A percentile compares a stretch with the other conserved stretches of the same genome.
These are phyloP conservation scores for Cepaea nemoralis DNA, from an alignment of 1,140 invertebrate genomes.

Conservation along the genomic window DNA sequence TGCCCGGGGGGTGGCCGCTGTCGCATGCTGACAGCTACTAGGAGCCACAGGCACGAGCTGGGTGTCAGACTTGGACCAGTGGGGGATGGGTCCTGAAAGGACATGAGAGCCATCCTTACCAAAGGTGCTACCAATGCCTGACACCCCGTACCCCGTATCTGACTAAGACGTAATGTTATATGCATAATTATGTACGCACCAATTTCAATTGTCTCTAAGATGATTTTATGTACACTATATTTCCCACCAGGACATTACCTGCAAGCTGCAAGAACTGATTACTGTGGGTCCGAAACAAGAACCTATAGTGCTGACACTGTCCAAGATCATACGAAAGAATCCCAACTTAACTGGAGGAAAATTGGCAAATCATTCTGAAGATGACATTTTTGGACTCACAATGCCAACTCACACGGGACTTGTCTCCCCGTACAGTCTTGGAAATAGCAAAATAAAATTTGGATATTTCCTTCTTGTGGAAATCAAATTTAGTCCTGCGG, in stretches of 20 bases:
- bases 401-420: slow-evolving; percentile 55
- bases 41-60: no score
- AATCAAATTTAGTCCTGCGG: slow-evolving; percentile 54
- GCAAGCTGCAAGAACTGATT: slow-evolving; percentile 52
- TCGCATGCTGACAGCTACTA: no score
- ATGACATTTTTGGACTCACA: slow-evolving; percentile 49
- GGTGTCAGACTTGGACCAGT: no score
- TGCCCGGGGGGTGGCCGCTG: no score
- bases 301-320: slow-evolving; percentile 45
- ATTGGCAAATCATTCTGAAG: slow-evolving; percentile 41
- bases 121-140: no score
- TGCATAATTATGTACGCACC: no score
- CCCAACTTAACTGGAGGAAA: slow-evolving; percentile 4
- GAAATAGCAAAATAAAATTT: slow-evolving; percentile 52
- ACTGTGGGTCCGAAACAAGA: slow-evolving; percentile 43
- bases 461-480: slow-evolving; percentile 54
- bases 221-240: no score
- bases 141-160: no score
- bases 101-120: no score
- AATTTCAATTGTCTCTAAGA: no score
- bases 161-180: no score
- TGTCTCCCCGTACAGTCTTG: slow-evolving; percentile 53
- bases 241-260: slow-evolving; percentile 44
- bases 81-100: no score
- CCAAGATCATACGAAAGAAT: slow-evolving; percentile 47